Evolutionary conservation across 2,797 vertebrate genomes (phyloP).

Genomic region (Scolopax rusticola): DNA sequence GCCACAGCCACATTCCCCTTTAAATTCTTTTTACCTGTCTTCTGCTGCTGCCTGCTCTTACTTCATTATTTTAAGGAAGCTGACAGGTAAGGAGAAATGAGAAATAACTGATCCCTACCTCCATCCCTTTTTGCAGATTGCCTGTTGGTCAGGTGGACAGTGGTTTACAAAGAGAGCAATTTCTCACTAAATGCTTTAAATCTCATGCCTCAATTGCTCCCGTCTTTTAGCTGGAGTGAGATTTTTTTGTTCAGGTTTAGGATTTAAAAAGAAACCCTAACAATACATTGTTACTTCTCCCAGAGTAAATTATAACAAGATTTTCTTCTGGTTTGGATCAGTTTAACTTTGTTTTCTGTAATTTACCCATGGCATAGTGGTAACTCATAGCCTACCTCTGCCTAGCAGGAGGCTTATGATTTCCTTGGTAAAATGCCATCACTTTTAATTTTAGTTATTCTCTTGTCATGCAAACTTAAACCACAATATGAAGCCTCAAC

Average conservation of each 20-base stretch:
- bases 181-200: not conserved
- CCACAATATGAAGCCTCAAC: conserved; percentile 27
- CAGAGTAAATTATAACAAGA: not conserved
- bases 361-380: not conserved
- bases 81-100: not conserved
- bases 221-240: not conserved
- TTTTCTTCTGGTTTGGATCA: not conserved
- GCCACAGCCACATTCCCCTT: not conserved
- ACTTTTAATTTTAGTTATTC: conserved; percentile 32
- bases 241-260: not conserved
- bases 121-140: not conserved
- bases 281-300: not conserved
- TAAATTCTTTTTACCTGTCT: not conserved
- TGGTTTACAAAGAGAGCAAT: not conserved
- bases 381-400: not conserved
- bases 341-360: not conserved
- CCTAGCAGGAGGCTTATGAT: not conserved
- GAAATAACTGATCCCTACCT: not conserved
- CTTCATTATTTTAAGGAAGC: not conserved
- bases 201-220: not conserved
- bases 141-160: not conserved
- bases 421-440: conserved; percentile 32
- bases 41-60: not conserved
- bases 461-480: conserved; percentile 57
- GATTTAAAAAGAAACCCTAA: not conserved